phyloP scores from a whole-genome alignment of 2,888 invertebrate genomes.

The Habrosyne pyritoides region DNA sequence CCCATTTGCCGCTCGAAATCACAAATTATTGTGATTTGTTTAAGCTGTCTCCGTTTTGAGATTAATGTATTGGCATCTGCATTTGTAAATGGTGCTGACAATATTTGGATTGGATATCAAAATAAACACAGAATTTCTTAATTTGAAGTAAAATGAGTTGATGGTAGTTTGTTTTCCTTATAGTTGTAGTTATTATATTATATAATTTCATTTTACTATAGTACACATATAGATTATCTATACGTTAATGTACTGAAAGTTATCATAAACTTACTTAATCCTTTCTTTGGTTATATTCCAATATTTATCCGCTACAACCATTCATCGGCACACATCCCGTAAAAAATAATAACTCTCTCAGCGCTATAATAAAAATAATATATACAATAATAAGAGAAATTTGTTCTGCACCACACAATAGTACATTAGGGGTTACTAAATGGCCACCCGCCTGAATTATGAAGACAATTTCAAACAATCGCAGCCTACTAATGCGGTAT shows the following conservation, averaged over 20 bases:
- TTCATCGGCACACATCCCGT: background rate
- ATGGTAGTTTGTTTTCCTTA: too few relatives aligned
- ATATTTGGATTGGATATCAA: background rate
- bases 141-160: too few relatives aligned
- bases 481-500: slow-evolving; percentile 36
- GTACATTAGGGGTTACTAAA: slow-evolving; percentile 31
- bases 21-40: background rate
- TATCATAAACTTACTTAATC: too few relatives aligned
- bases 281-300: too few relatives aligned
- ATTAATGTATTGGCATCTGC: background rate
- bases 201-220: too few relatives aligned
- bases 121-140: background rate
- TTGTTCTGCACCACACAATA: slow-evolving; percentile 17
- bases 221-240: too few relatives aligned
- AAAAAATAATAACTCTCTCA: background rate
- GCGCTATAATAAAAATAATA: slow-evolving; percentile 36
- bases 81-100: background rate
- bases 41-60: background rate
- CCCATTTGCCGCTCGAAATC: slow-evolving; percentile 6
- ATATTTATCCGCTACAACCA: too few relatives aligned
- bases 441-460: slow-evolving; percentile 44
- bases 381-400: slow-evolving; percentile 24
- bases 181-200: too few relatives aligned
- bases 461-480: slow-evolving; percentile 51
- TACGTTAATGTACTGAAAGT: too few relatives aligned